Percentiles rank a stretch among this genome's conserved stretches.
Evolutionary conservation across 1,140 invertebrate species (phyloP).

Genomic region (Dreissena rostriformis): DNA sequence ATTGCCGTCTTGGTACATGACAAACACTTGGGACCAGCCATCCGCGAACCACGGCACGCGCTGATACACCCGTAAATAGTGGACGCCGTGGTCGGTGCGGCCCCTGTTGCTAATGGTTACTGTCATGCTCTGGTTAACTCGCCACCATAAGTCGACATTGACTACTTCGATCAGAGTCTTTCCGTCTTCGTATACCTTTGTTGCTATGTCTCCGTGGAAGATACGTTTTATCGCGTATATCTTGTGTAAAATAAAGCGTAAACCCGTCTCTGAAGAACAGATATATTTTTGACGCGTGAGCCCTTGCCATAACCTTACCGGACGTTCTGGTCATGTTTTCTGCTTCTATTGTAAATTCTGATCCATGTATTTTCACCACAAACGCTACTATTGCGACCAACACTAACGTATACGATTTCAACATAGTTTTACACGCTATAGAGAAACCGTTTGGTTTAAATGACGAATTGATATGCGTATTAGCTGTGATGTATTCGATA

Average conservation of each 20-base stretch:
- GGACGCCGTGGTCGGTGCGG: background rate
- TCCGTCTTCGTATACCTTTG: constrained; percentile 47
- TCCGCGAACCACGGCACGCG: constrained; percentile 52
- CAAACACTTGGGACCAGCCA: constrained; percentile 64
- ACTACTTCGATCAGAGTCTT: constrained; percentile 64
- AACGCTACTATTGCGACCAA: too few relatives aligned
- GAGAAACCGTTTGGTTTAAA: too few relatives aligned
- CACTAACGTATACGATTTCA: too few relatives aligned
- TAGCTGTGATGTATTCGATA: too few relatives aligned
- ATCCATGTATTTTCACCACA: too few relatives aligned
- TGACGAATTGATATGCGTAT: too few relatives aligned
- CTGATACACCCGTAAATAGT: constrained; percentile 57
- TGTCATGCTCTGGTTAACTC: constrained; percentile 59
- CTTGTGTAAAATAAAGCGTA: constrained; percentile 40
- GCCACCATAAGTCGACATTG: constrained; percentile 72
- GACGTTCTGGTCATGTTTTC: constrained; percentile 23
- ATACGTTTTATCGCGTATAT: constrained; percentile 17
- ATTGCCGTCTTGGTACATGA: constrained; percentile 70
- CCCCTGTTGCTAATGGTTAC: constrained; percentile 22
- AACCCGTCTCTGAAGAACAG: constrained; percentile 61
- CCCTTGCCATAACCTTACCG: background rate
- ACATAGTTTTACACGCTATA: too few relatives aligned
- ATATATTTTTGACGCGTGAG: constrained; percentile 15
- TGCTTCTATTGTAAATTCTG: constrained; percentile 25
- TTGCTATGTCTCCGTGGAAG: background rate